Percentiles rank a stretch among this genome's conserved stretches.
These are phyloP conservation scores for Prietella phreatophila DNA, from an alignment of 2,113 vertebrate genomes.

Conservation along the genomic window DNA sequence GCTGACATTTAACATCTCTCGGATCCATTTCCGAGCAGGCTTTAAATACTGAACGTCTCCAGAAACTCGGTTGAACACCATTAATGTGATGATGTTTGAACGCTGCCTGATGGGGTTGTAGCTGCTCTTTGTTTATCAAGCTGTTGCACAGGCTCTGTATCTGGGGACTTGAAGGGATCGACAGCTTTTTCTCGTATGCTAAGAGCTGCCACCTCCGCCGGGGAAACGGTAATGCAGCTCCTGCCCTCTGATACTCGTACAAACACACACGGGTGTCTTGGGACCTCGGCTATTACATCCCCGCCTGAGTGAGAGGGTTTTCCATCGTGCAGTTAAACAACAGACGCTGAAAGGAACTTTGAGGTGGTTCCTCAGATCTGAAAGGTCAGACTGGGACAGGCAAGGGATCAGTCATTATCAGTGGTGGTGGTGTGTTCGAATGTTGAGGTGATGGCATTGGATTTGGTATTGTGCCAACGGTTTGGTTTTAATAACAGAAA, in stretches of 20 bases:
- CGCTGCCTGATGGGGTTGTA: background rate
- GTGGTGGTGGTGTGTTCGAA: background rate
- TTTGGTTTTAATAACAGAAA: background rate
- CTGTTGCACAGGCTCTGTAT: background rate
- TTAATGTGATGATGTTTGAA: background rate
- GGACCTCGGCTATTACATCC: background rate
- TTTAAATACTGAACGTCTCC: background rate
- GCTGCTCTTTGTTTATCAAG: constrained; percentile 12
- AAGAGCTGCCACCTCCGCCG: background rate
- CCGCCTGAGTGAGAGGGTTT: background rate
- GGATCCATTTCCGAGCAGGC: background rate
- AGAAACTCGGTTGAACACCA: background rate
- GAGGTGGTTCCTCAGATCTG: background rate
- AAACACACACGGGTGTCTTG: constrained; percentile 17
- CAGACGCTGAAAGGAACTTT: background rate
- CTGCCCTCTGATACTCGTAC: background rate
- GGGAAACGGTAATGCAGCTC: background rate
- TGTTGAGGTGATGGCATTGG: background rate
- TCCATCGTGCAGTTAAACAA: background rate
- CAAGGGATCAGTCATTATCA: background rate
- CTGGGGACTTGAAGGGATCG: constrained; percentile 10
- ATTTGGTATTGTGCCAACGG: background rate
- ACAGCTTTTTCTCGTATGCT: constrained; percentile 13
- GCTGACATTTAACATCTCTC: background rate
- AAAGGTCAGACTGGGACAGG: background rate